A percentile compares a stretch with the other conserved stretches of the same genome.
Evolutionary conservation across 1,140 invertebrate species (phyloP).

Genomic region (Tetramorium alpestre): DNA sequence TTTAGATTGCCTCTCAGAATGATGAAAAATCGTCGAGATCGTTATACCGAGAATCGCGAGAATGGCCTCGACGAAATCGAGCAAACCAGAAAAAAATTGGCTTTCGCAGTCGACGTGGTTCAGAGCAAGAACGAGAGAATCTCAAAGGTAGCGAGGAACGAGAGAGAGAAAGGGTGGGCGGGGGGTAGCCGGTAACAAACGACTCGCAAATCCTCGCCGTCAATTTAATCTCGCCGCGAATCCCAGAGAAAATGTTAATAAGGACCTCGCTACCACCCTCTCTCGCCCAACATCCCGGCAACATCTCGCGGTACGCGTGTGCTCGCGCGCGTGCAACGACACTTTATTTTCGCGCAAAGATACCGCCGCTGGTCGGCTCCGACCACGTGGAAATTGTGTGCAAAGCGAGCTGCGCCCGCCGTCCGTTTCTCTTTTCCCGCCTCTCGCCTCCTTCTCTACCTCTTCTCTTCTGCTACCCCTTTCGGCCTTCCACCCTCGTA

Average conservation of each 20-base stretch:
- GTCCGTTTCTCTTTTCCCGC: slow-evolving; percentile 51
- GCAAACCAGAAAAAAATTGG: neutral
- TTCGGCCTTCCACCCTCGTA: slow-evolving; percentile 75
- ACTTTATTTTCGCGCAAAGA: slow-evolving; percentile 85
- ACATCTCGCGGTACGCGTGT: slow-evolving; percentile 64
- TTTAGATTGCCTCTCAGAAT: neutral
- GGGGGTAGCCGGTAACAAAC: slow-evolving; percentile 81
- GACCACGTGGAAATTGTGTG: slow-evolving; percentile 83
- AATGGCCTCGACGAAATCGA: neutral
- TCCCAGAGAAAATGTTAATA: slow-evolving; percentile 86
- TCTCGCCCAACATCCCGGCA: neutral
- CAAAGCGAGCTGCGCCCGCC: slow-evolving; percentile 77
- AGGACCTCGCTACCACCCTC: slow-evolving; percentile 72
- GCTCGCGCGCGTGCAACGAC: slow-evolving; percentile 71
- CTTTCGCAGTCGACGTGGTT: neutral
- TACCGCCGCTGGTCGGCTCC: slow-evolving; percentile 70
- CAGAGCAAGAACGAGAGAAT: neutral
- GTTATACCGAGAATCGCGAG: neutral
- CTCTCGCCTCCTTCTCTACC: slow-evolving; percentile 32
- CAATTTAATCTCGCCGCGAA: slow-evolving; percentile 85
- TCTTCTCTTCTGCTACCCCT: slow-evolving; percentile 54
- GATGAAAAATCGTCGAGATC: neutral
- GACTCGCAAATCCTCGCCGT: slow-evolving; percentile 86
- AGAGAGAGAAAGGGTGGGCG: slow-evolving; percentile 50
- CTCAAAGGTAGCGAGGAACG: slow-evolving; percentile 19